phyloP scores from a whole-genome alignment of 2,113 vertebrate genomes.

The Pardalotus punctatus region DNA sequence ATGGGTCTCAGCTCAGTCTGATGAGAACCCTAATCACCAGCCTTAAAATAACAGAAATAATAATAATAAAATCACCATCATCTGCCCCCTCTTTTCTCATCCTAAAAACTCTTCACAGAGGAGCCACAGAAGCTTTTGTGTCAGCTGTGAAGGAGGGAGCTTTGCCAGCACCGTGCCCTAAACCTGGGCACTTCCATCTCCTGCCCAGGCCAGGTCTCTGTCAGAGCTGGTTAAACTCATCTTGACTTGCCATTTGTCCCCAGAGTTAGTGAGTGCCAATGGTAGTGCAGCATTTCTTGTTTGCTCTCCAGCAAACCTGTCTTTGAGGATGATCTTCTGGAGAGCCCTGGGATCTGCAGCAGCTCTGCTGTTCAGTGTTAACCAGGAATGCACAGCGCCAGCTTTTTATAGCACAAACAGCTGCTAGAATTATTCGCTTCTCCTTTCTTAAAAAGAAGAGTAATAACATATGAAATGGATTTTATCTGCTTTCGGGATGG shows the following conservation, averaged over 20 bases:
- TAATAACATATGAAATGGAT: slow-evolving; percentile 65
- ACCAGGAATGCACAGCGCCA: slow-evolving; percentile 9
- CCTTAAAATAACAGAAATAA: not conserved
- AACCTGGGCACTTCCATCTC: not conserved
- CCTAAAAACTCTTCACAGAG: not conserved
- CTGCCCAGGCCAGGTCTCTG: not conserved
- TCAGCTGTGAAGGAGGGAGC: accelerated
- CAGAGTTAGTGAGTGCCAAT: accelerated
- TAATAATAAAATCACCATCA: not conserved
- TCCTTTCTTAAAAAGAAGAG: slow-evolving; percentile 24
- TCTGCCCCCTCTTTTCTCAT: not conserved
- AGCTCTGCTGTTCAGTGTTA: slow-evolving; percentile 46
- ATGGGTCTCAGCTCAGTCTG: not conserved
- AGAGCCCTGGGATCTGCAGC: slow-evolving; percentile 24
- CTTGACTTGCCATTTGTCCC: not conserved
- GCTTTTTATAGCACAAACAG: slow-evolving; percentile 62
- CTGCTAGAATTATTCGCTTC: slow-evolving; percentile 59
- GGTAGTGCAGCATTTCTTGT: not conserved
- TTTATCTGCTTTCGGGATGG: slow-evolving; percentile 68
- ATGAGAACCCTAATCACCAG: not conserved
- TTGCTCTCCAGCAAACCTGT: not conserved
- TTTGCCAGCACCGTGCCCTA: not conserved
- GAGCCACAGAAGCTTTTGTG: not conserved
- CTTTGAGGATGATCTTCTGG: not conserved
- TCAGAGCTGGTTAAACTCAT: not conserved